Evolutionary conservation across 1,140 invertebrate genomes (phyloP).

Genomic region (Lucilia cuprina): DNA sequence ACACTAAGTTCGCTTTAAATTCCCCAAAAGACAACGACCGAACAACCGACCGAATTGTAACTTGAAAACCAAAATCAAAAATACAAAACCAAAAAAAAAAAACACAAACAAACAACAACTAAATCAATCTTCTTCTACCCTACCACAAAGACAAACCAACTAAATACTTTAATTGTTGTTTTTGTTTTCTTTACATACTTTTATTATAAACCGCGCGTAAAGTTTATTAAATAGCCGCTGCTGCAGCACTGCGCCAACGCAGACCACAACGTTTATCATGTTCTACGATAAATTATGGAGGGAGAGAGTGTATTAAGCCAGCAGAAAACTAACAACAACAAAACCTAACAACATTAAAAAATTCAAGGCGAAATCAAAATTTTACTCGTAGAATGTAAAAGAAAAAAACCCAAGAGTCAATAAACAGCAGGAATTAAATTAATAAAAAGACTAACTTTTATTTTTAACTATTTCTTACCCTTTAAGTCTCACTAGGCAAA

Average conservation of each 20-base stretch:
- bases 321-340: too few species aligned
- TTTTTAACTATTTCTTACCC: too few species aligned
- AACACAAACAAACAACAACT: not conserved
- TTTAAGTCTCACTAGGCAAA: too few species aligned
- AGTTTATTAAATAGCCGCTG: not conserved
- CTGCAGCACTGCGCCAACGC: not conserved
- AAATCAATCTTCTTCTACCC: not conserved
- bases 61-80: not conserved
- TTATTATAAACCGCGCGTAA: slow-evolving; percentile 6
- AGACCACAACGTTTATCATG: not conserved
- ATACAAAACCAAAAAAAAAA: not conserved
- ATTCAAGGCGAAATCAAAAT: not conserved
- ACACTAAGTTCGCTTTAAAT: not conserved
- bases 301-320: not conserved
- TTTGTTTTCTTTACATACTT: not conserved
- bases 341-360: not conserved
- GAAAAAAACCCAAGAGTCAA: too few species aligned
- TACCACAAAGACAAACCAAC: not conserved
- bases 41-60: not conserved
- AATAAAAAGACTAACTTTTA: too few species aligned
- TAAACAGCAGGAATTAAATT: too few species aligned
- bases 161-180: not conserved
- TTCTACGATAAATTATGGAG: slow-evolving; percentile 9
- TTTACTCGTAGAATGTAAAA: too few species aligned
- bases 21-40: slow-evolving; percentile 35